Evolutionary conservation across 2,113 vertebrate genomes (phyloP).

Genomic region (Accipiter cooperii): DNA sequence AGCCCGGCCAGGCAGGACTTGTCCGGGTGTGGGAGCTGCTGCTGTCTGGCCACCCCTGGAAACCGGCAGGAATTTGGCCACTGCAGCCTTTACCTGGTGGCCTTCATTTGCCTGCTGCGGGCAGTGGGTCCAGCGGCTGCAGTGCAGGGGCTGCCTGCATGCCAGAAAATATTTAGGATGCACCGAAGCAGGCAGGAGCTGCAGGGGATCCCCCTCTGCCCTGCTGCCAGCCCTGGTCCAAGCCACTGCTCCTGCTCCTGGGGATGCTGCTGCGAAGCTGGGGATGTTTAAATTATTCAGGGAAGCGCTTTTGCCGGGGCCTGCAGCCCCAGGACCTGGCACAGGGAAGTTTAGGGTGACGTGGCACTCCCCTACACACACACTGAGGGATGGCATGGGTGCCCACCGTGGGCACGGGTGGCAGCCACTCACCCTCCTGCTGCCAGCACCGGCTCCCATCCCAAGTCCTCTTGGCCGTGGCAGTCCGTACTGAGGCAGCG

Average conservation of each 20-base stretch:
- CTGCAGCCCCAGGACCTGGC: not conserved
- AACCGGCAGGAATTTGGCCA: not conserved
- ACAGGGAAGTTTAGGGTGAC: not conserved
- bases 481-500: not conserved
- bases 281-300: not conserved
- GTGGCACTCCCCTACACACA: not conserved
- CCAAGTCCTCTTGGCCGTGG: too few species aligned
- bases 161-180: not conserved
- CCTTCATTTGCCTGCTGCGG: not conserved
- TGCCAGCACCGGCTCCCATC: not conserved
- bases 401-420: not conserved
- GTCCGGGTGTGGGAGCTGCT: not conserved
- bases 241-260: not conserved
- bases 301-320: rapidly evolving
- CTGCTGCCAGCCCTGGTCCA: not conserved
- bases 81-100: not conserved
- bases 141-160: not conserved
- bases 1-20: not conserved
- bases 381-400: not conserved
- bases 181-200: not conserved
- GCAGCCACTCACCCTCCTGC: not conserved
- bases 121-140: not conserved
- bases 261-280: not conserved
- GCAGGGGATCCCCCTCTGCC: not conserved
- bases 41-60: not conserved